Evolutionary conservation across 2,113 vertebrate genomes (phyloP).

Genomic region (Pelobates fuscus): DNA sequence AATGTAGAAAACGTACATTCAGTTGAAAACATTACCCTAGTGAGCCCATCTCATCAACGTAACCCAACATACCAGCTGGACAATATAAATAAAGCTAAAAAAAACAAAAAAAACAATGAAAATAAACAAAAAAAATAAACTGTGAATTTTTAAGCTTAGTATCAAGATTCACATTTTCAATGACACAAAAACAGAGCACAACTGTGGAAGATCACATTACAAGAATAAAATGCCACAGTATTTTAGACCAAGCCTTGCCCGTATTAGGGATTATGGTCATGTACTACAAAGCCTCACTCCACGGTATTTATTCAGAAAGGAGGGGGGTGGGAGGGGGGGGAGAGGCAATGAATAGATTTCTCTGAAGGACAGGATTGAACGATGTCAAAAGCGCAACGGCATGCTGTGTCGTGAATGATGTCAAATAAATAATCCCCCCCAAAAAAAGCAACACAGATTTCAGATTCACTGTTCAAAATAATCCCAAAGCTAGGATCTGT

Average conservation of each 20-base stretch:
- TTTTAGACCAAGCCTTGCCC: conserved; percentile 57
- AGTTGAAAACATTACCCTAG: conserved; percentile 59
- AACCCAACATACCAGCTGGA: conserved; percentile 59
- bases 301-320: conserved; percentile 56
- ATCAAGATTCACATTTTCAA: conserved; percentile 68
- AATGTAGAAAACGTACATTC: conserved; percentile 53
- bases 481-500: conserved; percentile 71
- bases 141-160: conserved; percentile 64
- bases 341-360: conserved; percentile 55
- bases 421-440: conserved; percentile 55
- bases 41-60: conserved; percentile 55
- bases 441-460: conserved; percentile 49
- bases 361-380: conserved; percentile 59
- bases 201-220: conserved; percentile 62
- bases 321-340: no score
- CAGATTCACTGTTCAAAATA: conserved; percentile 62
- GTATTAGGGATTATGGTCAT: conserved; percentile 61
- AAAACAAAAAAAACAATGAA: conserved; percentile 50
- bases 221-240: conserved; percentile 63
- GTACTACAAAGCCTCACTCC: conserved; percentile 59
- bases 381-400: conserved; percentile 63
- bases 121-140: conserved; percentile 13
- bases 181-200: conserved; percentile 64
- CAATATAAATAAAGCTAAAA: conserved; percentile 46
- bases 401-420: conserved; percentile 67